These are phyloP conservation scores for Gonioctena quinquepunctata DNA, from an alignment of 1,140 invertebrate genomes.

Conservation along the genomic window DNA sequence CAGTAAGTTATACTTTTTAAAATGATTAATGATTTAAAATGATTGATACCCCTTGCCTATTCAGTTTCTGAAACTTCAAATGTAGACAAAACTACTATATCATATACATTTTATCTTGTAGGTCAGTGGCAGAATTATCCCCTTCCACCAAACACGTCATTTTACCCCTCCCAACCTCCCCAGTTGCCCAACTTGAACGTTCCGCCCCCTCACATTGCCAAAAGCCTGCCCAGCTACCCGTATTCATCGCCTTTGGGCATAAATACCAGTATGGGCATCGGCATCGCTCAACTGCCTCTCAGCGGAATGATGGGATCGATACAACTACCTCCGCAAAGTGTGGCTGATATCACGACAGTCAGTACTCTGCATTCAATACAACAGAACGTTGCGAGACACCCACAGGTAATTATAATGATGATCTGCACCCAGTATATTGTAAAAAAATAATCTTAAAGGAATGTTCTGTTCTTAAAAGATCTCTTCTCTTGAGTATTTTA, in stretches of 20 bases:
- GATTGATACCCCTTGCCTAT: too few species aligned
- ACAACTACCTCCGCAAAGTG: background rate
- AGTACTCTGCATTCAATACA: background rate
- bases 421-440: too few species aligned
- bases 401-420: background rate
- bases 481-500: too few species aligned
- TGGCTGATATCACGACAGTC: background rate
- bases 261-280: background rate
- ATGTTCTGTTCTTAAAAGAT: too few species aligned
- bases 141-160: background rate
- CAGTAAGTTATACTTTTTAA: too few species aligned
- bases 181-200: conserved; percentile 37
- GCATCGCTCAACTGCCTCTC: background rate
- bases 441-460: too few species aligned
- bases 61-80: too few species aligned
- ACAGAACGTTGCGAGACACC: background rate
- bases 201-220: conserved; percentile 23
- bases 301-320: background rate
- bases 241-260: background rate
- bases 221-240: background rate
- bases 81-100: too few species aligned
- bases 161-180: conserved; percentile 43
- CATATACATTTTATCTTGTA: background rate
- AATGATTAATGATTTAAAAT: too few species aligned
- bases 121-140: conserved; percentile 66